Evolutionary conservation across 2,888 invertebrate genomes (phyloP).

Genomic region (Drosophila affinis): DNA sequence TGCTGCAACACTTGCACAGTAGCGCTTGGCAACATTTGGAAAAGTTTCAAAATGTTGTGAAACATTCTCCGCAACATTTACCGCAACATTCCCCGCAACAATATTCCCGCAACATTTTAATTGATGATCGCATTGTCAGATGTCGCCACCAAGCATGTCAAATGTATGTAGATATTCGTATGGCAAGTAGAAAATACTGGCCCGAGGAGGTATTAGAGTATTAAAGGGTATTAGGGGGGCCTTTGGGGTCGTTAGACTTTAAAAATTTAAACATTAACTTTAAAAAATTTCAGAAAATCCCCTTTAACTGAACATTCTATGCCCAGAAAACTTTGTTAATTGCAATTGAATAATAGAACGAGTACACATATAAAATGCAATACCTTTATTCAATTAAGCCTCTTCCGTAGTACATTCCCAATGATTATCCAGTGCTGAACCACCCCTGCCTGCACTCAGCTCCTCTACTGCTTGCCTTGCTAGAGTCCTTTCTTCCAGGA

Average conservation of each 20-base stretch:
- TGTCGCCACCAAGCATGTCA: background rate
- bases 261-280: background rate
- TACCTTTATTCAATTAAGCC: background rate
- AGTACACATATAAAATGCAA: background rate
- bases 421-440: slow-evolving; percentile 33
- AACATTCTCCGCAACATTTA: too few species aligned
- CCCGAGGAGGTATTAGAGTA: too few species aligned
- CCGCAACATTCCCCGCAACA: too few species aligned
- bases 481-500: too few species aligned
- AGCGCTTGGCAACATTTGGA: too few species aligned
- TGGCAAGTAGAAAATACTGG: background rate
- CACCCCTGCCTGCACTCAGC: too few species aligned
- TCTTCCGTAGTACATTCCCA: slow-evolving; percentile 5
- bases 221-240: too few species aligned
- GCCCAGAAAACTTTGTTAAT: background rate
- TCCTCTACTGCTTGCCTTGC: background rate
- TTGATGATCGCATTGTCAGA: background rate
- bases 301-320: background rate
- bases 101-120: too few species aligned
- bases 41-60: too few species aligned
- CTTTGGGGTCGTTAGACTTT: background rate
- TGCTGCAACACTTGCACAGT: too few species aligned
- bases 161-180: background rate
- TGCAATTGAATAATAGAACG: background rate
- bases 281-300: background rate